Conservation (phyloP, 2,888 invertebrate genomes). For the Craniophora ligustri region DNA sequence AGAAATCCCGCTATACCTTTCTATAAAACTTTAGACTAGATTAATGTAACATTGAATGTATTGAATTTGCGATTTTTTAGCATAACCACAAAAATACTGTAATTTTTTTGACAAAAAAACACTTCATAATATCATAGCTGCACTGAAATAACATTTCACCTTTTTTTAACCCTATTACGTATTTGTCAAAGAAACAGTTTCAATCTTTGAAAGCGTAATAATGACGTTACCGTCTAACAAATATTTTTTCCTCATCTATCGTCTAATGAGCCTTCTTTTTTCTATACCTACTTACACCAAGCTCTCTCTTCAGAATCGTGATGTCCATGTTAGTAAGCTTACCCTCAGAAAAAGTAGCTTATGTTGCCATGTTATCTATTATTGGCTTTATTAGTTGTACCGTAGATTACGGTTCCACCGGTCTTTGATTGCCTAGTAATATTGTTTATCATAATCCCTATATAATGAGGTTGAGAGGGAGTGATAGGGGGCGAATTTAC, state of each 20-base stretch:
- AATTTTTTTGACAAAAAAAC: neutral
- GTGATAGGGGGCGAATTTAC: neutral
- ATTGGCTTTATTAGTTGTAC: slow-evolving; percentile 50
- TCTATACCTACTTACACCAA: slow-evolving; percentile 60
- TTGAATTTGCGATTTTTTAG: no score
- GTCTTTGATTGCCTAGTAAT: slow-evolving; percentile 29
- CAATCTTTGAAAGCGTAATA: slow-evolving; percentile 50
- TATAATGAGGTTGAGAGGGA: slow-evolving; percentile 23
- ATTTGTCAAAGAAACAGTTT: slow-evolving; percentile 43
- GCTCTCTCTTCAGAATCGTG: slow-evolving; percentile 65
- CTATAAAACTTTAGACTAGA: no score
- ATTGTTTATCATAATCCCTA: slow-evolving; percentile 22
- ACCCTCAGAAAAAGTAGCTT: slow-evolving; percentile 59
- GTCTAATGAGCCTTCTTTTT: slow-evolving; percentile 67
- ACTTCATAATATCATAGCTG: no score
- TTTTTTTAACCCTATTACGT: slow-evolving; percentile 5
- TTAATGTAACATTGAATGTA: no score
- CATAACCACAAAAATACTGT: no score
- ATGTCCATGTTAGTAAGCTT: slow-evolving; percentile 60
- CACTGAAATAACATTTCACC: no score
- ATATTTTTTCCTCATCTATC: slow-evolving; percentile 64
- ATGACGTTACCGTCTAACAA: slow-evolving; percentile 57
- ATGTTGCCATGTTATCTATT: slow-evolving; percentile 55
- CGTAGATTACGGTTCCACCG: slow-evolving; percentile 28
- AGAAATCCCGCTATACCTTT: no score